Evolutionary conservation across 2,113 vertebrate genomes (phyloP).

Genomic region (Periophthalmodon schlosseri): DNA sequence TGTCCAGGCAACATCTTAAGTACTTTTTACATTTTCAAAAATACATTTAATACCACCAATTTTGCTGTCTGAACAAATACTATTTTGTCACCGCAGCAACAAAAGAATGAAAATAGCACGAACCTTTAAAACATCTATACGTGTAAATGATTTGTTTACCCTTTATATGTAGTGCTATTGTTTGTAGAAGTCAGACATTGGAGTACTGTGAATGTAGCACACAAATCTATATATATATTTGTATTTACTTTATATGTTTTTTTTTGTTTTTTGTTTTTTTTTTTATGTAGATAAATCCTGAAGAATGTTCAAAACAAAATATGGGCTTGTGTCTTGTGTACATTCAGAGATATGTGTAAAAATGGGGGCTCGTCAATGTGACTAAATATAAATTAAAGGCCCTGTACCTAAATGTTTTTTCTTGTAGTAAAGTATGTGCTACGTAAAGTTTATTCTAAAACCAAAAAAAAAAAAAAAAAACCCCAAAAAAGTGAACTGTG

Average conservation of each 20-base stretch:
- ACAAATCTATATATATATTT: slow-evolving; percentile 17
- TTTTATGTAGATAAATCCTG: not conserved
- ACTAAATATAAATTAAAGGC: no score
- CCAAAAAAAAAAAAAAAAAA: no score
- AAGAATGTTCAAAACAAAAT: not conserved
- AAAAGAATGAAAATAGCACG: slow-evolving; percentile 10
- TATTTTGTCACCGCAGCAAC: slow-evolving; percentile 13
- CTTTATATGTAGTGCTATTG: slow-evolving; percentile 44
- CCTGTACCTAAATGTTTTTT: no score
- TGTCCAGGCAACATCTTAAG: slow-evolving; percentile 6
- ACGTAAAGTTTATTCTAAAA: no score
- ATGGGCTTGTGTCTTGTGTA: not conserved
- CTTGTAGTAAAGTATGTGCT: no score
- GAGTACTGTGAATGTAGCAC: slow-evolving; percentile 52
- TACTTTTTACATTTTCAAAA: slow-evolving; percentile 18
- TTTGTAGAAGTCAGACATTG: slow-evolving; percentile 21
- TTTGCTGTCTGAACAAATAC: slow-evolving; percentile 48
- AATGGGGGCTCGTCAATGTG: not conserved
- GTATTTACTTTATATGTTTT: not conserved
- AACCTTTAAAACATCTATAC: slow-evolving; percentile 8
- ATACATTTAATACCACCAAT: slow-evolving; percentile 38
- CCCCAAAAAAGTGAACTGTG: no score
- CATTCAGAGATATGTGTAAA: not conserved
- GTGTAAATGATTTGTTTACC: slow-evolving; percentile 39
- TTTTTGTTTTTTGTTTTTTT: not conserved